Evolutionary conservation across 2,113 vertebrate genomes (phyloP), one percentile per base, ranked within the genome.

Genomic region (Pedetes capensis): DNA sequence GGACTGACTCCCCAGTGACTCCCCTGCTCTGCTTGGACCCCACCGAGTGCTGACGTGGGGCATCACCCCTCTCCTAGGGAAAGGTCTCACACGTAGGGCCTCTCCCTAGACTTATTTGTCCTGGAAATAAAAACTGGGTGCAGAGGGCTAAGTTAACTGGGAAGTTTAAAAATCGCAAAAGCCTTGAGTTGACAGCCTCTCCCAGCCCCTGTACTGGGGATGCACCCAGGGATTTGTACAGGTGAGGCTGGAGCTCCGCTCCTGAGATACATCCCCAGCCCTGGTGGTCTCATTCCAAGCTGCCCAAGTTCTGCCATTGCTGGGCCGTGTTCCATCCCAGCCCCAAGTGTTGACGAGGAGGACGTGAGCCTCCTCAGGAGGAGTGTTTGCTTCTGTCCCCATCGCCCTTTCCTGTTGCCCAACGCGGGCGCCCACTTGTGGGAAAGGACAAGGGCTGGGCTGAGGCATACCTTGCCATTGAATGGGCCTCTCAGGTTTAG

Each of bases 1-100:
- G 47, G 16, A 44, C 29, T 14, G 4, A n/a, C n/a, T n/a, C 5
- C 0, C 16, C 0, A 0, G 55, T 23, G 76, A 44, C 76, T 68
- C 25, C 23, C 32, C 32, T 5, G 18, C 7, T 8, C 17, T 2
- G 5, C 55, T 55, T 0, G 6, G 25, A 4, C 3, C 34, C n/a
- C 9, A n/a, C 25, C 2, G 34, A 53, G 42, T 17, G 2, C 22
- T 20, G 6, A n/a, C 1, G 5, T 32, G 55, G 17, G 20, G 32
- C 47, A 2, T 34, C 10, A 6, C 11, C 2, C 4, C n/a, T 42
- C 49, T 51, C 29, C 68, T 11, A 61, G 37, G 71, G 13, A 37
- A 44, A 13, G 3, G 4, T 55, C 76, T 80, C 61, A 25, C 6
- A 32, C 12, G 5, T 0, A 2, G 51, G 3, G 10, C 8, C 61